Conservation (phyloP, 2,113 vertebrate species). For the Grus americana region DNA sequence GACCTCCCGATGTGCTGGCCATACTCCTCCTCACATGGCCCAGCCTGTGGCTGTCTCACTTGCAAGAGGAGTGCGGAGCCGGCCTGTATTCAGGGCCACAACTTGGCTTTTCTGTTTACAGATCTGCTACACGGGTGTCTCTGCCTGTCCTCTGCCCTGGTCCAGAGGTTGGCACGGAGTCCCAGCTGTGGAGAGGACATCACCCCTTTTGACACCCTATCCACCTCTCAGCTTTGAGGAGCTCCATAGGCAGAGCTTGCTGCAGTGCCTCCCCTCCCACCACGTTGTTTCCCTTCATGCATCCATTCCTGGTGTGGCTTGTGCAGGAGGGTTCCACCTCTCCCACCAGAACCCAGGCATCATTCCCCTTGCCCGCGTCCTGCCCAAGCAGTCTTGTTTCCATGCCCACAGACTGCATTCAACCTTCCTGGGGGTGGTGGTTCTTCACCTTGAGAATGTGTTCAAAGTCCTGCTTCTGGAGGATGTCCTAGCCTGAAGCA, state of each 20-base stretch:
- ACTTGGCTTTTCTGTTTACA: background rate
- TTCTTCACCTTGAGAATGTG: background rate
- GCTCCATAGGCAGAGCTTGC: background rate
- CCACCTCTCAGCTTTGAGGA: background rate
- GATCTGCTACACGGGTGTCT: background rate
- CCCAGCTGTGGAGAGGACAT: background rate
- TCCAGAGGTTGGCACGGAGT: background rate
- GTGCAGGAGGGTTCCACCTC: background rate
- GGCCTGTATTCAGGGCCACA: background rate
- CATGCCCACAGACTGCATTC: background rate
- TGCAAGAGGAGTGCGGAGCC: background rate
- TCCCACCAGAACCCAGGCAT: background rate
- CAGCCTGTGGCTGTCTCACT: background rate
- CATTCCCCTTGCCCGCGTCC: background rate
- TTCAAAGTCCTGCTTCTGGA: background rate
- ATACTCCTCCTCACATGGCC: accelerated
- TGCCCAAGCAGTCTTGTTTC: background rate
- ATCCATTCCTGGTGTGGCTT: background rate
- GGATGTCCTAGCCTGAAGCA: background rate
- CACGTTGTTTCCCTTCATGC: background rate
- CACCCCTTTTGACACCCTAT: background rate
- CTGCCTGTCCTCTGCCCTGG: background rate
- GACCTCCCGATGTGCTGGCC: background rate
- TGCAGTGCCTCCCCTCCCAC: accelerated
- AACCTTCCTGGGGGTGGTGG: background rate